A percentile compares a stretch with the other conserved stretches of the same genome.
Evolutionary conservation across 2,888 invertebrate species (phyloP).

Genomic region (Stegana nigrithorax): DNA sequence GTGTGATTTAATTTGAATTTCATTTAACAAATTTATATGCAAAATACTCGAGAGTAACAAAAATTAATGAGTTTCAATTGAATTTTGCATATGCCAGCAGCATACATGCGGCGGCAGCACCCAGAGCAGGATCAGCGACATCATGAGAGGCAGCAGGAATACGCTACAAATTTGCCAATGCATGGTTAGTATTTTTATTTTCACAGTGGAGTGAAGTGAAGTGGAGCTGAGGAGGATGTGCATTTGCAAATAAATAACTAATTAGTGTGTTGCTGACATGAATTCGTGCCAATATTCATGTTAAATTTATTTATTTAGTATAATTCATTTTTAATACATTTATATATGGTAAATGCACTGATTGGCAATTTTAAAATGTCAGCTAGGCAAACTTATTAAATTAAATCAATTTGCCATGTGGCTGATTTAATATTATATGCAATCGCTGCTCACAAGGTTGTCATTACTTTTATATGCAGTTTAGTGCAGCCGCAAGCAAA

Average conservation of each 20-base stretch:
- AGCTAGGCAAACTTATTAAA: too few relatives aligned
- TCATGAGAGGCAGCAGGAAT: not conserved
- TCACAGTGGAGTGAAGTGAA: not conserved
- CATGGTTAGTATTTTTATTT: not conserved
- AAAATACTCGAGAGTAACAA: conserved; percentile 26
- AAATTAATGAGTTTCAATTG: conserved; percentile 39
- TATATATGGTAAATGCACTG: too few relatives aligned
- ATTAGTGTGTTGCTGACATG: not conserved
- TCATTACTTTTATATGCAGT: too few relatives aligned
- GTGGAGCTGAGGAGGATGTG: not conserved
- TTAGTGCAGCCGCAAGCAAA: too few relatives aligned
- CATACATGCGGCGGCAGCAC: not conserved
- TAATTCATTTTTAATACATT: not conserved
- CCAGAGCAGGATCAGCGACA: not conserved
- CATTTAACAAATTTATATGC: conserved; percentile 28
- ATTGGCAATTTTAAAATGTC: too few relatives aligned
- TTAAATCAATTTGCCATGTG: too few relatives aligned
- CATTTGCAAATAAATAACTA: not conserved
- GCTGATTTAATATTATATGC: too few relatives aligned
- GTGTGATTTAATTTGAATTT: conserved; percentile 42
- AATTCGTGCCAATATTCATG: not conserved
- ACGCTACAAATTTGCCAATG: conserved; percentile 4
- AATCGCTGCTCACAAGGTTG: too few relatives aligned
- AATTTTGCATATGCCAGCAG: conserved; percentile 15
- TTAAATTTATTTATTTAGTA: not conserved